phyloP scores from a whole-genome alignment of 2,888 invertebrate species.

The Perizoma flavofasciatum region DNA sequence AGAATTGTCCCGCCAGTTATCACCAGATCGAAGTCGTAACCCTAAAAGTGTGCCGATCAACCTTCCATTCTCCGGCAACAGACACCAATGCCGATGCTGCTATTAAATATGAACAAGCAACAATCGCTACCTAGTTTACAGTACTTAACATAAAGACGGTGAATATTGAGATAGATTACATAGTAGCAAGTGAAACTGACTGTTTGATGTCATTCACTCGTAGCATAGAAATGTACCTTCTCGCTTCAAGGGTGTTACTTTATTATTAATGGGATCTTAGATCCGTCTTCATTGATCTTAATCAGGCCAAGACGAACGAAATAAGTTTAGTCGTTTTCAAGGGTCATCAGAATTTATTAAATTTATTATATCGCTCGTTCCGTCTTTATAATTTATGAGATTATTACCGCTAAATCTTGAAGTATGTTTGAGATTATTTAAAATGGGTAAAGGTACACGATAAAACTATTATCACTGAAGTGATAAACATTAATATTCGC shows the following conservation, averaged over 20 bases:
- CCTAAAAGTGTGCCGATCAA: conserved; percentile 69
- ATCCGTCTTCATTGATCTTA: not conserved
- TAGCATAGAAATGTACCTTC: not conserved
- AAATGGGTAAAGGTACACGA: conserved; percentile 3
- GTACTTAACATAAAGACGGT: conserved; percentile 14
- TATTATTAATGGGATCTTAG: not conserved
- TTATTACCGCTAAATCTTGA: conserved; percentile 10
- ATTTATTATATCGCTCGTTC: conserved; percentile 9
- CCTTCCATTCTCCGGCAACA: conserved; percentile 74
- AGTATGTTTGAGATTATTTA: conserved; percentile 11
- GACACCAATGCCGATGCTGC: conserved; percentile 71
- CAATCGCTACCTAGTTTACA: conserved; percentile 53
- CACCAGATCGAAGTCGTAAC: conserved; percentile 7
- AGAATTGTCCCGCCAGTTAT: no score
- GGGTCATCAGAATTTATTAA: conserved; percentile 12
- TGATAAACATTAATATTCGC: conserved; percentile 44
- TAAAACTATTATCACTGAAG: conserved; percentile 25
- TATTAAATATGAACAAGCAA: conserved; percentile 67
- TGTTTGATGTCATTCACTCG: not conserved
- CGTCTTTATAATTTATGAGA: conserved; percentile 11
- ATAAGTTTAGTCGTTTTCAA: conserved; percentile 4
- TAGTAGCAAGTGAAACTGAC: not conserved
- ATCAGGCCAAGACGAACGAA: conserved; percentile 7
- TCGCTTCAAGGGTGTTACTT: not conserved
- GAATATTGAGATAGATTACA: conserved; percentile 8